Conservation (phyloP, 1,140 invertebrate species). For the Wiebesia pumilae region DNA sequence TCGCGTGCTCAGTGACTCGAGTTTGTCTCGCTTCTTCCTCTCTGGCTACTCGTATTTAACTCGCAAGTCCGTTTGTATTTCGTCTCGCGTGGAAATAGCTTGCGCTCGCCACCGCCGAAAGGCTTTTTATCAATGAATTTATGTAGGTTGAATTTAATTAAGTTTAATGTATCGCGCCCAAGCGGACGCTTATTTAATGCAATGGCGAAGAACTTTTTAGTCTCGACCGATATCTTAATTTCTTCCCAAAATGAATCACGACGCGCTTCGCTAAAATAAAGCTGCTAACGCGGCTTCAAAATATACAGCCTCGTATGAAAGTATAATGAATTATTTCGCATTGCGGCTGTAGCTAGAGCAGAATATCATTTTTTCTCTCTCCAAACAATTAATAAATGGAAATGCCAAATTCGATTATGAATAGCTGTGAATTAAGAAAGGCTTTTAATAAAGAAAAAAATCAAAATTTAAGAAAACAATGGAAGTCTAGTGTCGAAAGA, state of each 20-base stretch:
- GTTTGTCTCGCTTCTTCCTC: background rate
- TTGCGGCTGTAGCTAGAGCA: background rate
- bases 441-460: too few species aligned
- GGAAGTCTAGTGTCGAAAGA: too few species aligned
- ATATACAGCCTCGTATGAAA: background rate
- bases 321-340: constrained; percentile 12
- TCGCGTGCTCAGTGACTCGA: background rate
- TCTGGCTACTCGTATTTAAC: background rate
- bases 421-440: too few species aligned
- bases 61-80: background rate
- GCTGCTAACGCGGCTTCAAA: background rate
- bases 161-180: background rate
- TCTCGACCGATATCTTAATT: background rate
- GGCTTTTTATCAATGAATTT: background rate
- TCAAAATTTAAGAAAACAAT: too few species aligned
- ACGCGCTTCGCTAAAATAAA: too few species aligned
- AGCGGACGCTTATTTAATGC: background rate
- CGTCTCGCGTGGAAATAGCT: background rate
- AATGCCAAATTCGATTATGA: background rate
- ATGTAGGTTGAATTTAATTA: background rate
- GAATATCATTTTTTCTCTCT: background rate
- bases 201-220: background rate
- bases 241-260: background rate
- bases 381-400: background rate
- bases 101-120: background rate